Evolutionary conservation across 1,140 invertebrate species (phyloP).

Genomic region (Drosophila leontia): DNA sequence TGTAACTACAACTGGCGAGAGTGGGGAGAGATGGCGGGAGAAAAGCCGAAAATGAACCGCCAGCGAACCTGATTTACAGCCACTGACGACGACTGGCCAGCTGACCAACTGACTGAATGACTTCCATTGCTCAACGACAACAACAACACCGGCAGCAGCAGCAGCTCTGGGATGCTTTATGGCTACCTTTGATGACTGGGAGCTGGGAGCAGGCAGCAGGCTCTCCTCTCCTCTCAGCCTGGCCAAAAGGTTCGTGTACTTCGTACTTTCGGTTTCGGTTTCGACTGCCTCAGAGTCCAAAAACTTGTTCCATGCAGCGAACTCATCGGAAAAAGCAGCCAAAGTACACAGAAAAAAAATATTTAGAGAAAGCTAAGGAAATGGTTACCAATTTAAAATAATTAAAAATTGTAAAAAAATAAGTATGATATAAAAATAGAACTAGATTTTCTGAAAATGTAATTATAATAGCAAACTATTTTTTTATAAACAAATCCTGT

Average conservation of each 20-base stretch:
- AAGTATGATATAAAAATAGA: too few relatives aligned
- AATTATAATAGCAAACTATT: not conserved
- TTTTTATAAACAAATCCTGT: too few relatives aligned
- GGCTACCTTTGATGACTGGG: constrained; percentile 67
- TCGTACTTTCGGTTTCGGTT: constrained; percentile 72
- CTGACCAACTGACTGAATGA: constrained; percentile 34
- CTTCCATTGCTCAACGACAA: constrained; percentile 56
- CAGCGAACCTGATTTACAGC: constrained; percentile 66
- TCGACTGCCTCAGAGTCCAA: constrained; percentile 14
- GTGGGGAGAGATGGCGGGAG: constrained; percentile 5
- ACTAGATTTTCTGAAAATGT: not conserved
- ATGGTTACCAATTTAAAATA: not conserved
- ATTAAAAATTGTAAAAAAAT: not conserved
- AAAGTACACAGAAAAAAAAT: not conserved
- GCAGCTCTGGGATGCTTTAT: constrained; percentile 22
- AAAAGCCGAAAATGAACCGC: constrained; percentile 38
- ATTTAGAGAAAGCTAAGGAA: not conserved
- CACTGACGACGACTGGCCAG: constrained; percentile 33
- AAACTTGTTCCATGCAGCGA: constrained; percentile 71
- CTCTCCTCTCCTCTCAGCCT: constrained; percentile 29
- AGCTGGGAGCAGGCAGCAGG: constrained; percentile 23
- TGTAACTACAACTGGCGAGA: constrained; percentile 10
- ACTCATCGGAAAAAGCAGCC: constrained; percentile 24
- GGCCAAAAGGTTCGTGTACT: constrained; percentile 72
- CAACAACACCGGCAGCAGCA: constrained; percentile 22